phyloP scores from a whole-genome alignment of 2,113 vertebrate species.

The Illadopsis cleaveri region DNA sequence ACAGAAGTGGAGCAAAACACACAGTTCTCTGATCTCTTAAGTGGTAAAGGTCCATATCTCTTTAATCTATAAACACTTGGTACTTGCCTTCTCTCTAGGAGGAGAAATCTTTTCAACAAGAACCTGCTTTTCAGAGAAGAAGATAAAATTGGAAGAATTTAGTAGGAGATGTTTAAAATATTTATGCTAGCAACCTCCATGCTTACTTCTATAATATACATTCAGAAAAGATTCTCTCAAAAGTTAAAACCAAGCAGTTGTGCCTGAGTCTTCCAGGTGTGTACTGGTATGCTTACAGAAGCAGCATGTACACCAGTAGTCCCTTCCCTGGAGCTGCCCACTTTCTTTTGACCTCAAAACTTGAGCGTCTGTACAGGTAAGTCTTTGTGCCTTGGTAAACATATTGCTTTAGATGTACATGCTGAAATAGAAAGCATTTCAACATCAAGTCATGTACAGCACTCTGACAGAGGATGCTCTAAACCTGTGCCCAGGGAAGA shows the following conservation, averaged over 20 bases:
- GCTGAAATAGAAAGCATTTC: background rate
- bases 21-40: background rate
- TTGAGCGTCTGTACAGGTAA: background rate
- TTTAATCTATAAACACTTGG: background rate
- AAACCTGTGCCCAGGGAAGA: background rate
- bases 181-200: background rate
- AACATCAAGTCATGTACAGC: background rate
- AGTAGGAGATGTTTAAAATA: background rate
- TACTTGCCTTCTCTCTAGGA: background rate
- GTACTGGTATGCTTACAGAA: background rate
- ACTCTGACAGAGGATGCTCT: background rate
- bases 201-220: background rate
- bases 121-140: background rate
- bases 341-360: background rate
- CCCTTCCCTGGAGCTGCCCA: background rate
- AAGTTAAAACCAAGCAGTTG: background rate
- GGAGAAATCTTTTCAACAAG: background rate
- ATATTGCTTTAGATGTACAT: background rate
- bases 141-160: background rate
- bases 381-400: background rate
- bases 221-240: background rate
- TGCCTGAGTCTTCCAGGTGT: background rate
- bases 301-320: background rate
- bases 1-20: background rate
- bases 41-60: background rate